Conservation (phyloP, 2,888 invertebrate species). For the Bellardia bayeri region DNA sequence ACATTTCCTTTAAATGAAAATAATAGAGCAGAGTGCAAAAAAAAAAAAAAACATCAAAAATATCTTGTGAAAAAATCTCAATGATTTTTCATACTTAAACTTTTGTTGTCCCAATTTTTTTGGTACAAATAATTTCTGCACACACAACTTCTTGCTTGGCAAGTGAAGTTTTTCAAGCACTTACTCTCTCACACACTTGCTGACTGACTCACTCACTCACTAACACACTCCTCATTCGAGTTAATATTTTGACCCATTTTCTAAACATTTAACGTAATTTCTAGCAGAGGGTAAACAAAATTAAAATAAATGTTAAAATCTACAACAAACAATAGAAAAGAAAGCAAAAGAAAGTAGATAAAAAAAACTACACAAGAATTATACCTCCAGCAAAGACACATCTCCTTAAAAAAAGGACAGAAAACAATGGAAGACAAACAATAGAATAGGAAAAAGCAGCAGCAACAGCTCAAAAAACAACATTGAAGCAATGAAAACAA, state of each 20-base stretch:
- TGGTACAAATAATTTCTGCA: slow-evolving; percentile 3
- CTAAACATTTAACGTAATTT: slow-evolving; percentile 70
- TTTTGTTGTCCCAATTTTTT: slow-evolving; percentile 31
- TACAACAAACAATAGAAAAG: slow-evolving; percentile 52
- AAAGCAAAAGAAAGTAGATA: not conserved
- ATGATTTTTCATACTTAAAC: slow-evolving; percentile 33
- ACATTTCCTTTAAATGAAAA: not conserved
- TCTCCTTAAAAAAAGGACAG: slow-evolving; percentile 39
- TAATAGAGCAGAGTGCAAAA: not conserved
- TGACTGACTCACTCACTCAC: not conserved
- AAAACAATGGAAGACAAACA: slow-evolving; percentile 37
- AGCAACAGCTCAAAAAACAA: slow-evolving; percentile 18
- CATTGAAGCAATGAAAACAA: slow-evolving; percentile 59
- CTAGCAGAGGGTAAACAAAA: slow-evolving; percentile 69
- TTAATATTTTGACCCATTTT: slow-evolving; percentile 72
- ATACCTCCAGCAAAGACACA: slow-evolving; percentile 54
- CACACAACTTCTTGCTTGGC: slow-evolving; percentile 23
- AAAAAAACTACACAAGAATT: slow-evolving; percentile 38
- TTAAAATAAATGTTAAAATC: slow-evolving; percentile 70
- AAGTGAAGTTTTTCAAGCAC: not conserved
- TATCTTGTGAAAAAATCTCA: not conserved
- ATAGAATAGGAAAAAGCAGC: not conserved
- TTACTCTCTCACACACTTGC: slow-evolving; percentile 7
- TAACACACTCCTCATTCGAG: slow-evolving; percentile 36
- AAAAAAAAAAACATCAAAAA: not conserved